Percentiles rank a stretch among this genome's conserved stretches.
Conservation (phyloP, 2,113 vertebrate genomes). For the Plestiodon gilberti region DNA sequence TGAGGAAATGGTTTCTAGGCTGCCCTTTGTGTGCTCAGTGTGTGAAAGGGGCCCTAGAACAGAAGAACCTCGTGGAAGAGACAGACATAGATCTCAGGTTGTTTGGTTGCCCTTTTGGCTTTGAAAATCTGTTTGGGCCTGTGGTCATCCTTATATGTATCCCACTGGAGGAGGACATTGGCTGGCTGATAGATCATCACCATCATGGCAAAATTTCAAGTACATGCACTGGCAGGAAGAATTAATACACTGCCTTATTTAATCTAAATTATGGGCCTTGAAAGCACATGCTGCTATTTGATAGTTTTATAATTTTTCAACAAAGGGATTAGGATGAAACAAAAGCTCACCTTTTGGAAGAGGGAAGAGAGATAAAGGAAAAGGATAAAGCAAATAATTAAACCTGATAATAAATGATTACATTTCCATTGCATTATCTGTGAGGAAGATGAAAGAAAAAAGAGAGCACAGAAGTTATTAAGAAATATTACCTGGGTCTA, state of each 20-base stretch:
- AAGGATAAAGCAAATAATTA: constrained; percentile 60
- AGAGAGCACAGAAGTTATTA: constrained; percentile 31
- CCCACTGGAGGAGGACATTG: neutral
- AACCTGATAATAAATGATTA: constrained; percentile 62
- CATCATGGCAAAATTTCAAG: constrained; percentile 16
- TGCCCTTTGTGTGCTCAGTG: neutral
- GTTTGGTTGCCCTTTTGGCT: neutral
- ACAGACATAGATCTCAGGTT: neutral
- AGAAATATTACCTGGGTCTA: constrained; percentile 38
- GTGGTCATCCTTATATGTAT: neutral
- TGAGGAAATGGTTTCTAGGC: neutral
- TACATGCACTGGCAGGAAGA: accelerated
- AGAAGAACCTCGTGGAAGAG: neutral
- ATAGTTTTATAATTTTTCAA: constrained; percentile 34
- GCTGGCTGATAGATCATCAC: constrained; percentile 7
- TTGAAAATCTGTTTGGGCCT: neutral
- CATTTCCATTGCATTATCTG: constrained; percentile 52
- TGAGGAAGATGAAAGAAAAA: constrained; percentile 40
- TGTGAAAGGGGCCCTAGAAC: neutral
- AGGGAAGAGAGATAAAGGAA: constrained; percentile 33
- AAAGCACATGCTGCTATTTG: constrained; percentile 19
- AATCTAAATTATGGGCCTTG: constrained; percentile 4
- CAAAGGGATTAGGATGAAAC: constrained; percentile 40
- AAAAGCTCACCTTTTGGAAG: constrained; percentile 44
- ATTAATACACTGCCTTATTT: neutral